These are phyloP conservation scores for Hermaeophaga mercurialis DNA, from an alignment of 2,888 invertebrate genomes.

Conservation along the genomic window DNA sequence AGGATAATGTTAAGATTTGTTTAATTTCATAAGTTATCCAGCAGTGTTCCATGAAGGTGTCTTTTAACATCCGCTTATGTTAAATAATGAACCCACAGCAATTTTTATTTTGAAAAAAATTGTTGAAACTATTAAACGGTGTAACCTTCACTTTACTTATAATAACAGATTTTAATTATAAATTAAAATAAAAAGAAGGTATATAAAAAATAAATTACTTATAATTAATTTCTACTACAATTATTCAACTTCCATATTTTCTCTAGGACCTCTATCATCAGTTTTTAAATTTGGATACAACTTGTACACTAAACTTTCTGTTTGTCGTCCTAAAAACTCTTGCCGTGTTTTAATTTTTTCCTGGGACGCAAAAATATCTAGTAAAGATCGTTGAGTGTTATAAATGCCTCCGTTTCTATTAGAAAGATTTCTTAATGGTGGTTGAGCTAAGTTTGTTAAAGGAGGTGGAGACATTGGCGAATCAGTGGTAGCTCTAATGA, in stretches of 20 bases:
- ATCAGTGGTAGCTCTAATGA: conserved; percentile 79
- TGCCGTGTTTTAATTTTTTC: conserved; percentile 58
- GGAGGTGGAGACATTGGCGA: conserved; percentile 85
- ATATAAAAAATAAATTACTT: too few relatives aligned
- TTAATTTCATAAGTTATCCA: too few relatives aligned
- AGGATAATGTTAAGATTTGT: too few relatives aligned
- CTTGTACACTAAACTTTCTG: conserved; percentile 67
- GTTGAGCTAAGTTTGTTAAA: conserved; percentile 49
- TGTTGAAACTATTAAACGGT: too few relatives aligned
- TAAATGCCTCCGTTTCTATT: conserved; percentile 47
- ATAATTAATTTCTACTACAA: too few relatives aligned
- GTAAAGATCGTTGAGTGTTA: conserved; percentile 62
- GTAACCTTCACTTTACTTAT: too few relatives aligned
- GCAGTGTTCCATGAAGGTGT: too few relatives aligned
- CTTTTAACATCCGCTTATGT: too few relatives aligned
- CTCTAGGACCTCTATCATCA: conserved; percentile 56
- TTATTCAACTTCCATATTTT: conserved; percentile 52
- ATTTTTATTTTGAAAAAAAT: too few relatives aligned
- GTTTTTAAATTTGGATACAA: conserved; percentile 75
- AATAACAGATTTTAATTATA: too few relatives aligned
- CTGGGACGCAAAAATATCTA: conserved; percentile 69
- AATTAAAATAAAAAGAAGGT: too few relatives aligned
- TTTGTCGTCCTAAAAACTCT: conserved; percentile 66
- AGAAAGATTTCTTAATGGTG: conserved; percentile 42
- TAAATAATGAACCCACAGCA: too few relatives aligned